Base-by-base conservation (phyloP, 1,140 invertebrate genomes). In the Orchesella cincta region DNA sequence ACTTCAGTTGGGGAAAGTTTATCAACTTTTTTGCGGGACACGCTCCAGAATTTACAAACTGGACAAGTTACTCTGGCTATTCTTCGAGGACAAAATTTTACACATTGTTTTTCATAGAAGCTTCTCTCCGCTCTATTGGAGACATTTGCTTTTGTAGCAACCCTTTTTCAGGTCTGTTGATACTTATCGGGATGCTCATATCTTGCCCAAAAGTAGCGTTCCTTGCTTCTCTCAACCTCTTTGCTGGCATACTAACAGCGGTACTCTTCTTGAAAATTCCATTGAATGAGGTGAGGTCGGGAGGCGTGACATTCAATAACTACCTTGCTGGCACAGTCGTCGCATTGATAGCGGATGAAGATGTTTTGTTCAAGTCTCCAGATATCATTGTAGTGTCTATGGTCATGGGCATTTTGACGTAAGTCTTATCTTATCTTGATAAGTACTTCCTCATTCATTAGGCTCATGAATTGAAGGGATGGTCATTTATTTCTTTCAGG, bases 251-350 rank as follows among this genome's bases (percentile, higher is more conserved):
- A 51, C 26, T 31, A 34, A 78, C 79, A 28, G 23, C 79, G 1
- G n/a, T 78, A 5, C 74, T 71, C n/a, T 29, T 78, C 20, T 28
- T 76, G 0, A 16, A 71, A 36, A 46, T 80, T 54, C 73, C 73
- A 3, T 29, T 76, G 33, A 16, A 36, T 0, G 20, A 52, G 16
- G 20, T 80, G 23, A 33, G 76, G n/a, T 35, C 36, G 14, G 80
- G 80, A 3, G 73, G 35, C 1, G 46, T 79, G 20, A 76, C 75
- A 36, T 81, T 81, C 51, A 81, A 81, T 62, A 64, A 72, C 52
- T 79, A 77, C 76, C 62, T 81, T 31, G 1, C 78, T 5, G 80
- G 80, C 1, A 75, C 74, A n/a, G 73, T 75, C 5, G 71, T 79
- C 1, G 76, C 76, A 28, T n/a, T 46, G 26, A 52, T 78, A 16